Evolutionary conservation across 2,113 vertebrate genomes (phyloP).

Genomic region (Cichladusa arquata): DNA sequence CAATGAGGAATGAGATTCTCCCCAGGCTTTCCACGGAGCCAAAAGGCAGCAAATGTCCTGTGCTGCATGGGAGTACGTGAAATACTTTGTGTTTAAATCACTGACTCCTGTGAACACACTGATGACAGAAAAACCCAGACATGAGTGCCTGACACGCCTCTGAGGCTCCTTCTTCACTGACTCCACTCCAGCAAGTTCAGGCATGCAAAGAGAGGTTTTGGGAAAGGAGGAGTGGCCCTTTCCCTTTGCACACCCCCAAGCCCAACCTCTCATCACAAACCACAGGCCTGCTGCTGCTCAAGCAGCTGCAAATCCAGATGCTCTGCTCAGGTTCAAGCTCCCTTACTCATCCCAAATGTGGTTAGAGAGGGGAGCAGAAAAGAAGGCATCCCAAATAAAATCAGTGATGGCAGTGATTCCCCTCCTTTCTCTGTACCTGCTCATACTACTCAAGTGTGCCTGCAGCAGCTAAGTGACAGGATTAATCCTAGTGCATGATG

Average conservation of each 20-base stretch:
- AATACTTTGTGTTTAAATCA: background rate
- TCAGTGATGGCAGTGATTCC: fast-evolving
- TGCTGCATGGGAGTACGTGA: background rate
- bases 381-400: background rate
- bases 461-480: background rate
- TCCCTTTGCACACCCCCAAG: background rate
- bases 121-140: background rate
- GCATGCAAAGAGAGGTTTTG: background rate
- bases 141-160: background rate
- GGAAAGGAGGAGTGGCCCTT: background rate
- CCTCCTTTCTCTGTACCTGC: background rate
- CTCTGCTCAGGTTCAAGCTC: background rate
- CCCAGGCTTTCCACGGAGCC: background rate
- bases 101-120: background rate
- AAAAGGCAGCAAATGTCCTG: background rate
- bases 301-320: background rate
- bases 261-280: background rate
- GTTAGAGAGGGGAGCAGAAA: background rate
- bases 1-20: background rate
- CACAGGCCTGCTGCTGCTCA: background rate
- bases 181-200: background rate
- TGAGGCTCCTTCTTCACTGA: background rate
- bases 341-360: background rate
- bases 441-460: background rate
- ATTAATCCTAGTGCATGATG: background rate